A percentile compares a stretch with the other conserved stretches of the same genome.
Conservation (phyloP, 2,797 vertebrate genomes). For the Gouania willdenowi region DNA sequence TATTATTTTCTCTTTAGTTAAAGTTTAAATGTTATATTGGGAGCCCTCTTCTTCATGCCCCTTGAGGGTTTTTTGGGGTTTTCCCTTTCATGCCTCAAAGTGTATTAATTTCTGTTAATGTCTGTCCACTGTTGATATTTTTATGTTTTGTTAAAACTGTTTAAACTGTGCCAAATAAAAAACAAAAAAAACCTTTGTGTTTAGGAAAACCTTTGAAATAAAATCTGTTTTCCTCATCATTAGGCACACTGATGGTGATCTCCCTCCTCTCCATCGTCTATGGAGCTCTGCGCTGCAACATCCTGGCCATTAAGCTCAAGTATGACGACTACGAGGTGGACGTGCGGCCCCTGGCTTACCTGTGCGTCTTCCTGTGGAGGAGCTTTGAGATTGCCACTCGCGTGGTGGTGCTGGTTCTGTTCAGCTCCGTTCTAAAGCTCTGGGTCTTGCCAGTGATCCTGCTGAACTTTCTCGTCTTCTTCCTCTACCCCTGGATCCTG, state of each 20-base stretch:
- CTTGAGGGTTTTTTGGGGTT: no score
- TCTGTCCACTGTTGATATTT: no score
- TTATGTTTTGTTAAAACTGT: no score
- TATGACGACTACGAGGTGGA: constrained; percentile 92
- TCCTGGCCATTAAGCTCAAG: constrained; percentile 96
- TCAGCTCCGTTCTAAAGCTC: constrained; percentile 89
- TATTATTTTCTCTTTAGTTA: no score
- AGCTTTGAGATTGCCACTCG: constrained; percentile 94
- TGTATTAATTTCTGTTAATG: no score
- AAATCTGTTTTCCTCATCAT: neutral
- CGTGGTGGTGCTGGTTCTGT: constrained; percentile 89
- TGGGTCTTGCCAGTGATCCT: constrained; percentile 86
- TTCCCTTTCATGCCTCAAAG: no score
- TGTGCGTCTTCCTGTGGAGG: constrained; percentile 94
- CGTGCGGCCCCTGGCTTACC: constrained; percentile 84
- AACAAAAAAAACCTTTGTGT: no score
- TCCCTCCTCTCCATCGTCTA: constrained; percentile 95
- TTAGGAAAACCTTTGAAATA: no score
- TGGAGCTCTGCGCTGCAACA: constrained; percentile 95
- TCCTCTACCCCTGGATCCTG: constrained; percentile 88
- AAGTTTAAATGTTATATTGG: no score
- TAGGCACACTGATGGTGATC: constrained; percentile 90
- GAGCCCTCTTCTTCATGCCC: no score
- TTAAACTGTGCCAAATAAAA: no score
- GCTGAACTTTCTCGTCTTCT: constrained; percentile 88